These are phyloP conservation scores for Cryptotermes secundus DNA, from an alignment of 1,140 invertebrate species.

Conservation along the genomic window DNA sequence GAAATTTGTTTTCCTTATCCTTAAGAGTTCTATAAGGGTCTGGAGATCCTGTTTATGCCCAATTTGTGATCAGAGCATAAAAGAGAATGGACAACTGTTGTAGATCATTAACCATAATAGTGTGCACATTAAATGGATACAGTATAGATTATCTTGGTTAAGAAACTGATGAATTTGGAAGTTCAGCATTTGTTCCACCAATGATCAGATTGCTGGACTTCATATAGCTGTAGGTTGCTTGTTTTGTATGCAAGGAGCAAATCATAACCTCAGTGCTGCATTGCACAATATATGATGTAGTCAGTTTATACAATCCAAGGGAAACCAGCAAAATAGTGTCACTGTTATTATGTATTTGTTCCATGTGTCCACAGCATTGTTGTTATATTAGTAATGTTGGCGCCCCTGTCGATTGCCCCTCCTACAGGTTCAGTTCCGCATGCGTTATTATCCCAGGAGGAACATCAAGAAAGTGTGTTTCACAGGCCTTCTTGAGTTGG, in stretches of 20 bases:
- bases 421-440: conserved; percentile 1
- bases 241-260: background rate
- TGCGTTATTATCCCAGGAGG: background rate
- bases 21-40: too few species aligned
- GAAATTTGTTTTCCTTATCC: too few species aligned
- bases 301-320: too few species aligned
- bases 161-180: background rate
- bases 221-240: background rate
- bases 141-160: conserved; percentile 11
- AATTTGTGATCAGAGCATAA: background rate
- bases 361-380: conserved; percentile 5
- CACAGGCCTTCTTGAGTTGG: background rate
- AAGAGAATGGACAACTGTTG: too few species aligned
- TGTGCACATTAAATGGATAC: background rate
- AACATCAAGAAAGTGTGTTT: background rate
- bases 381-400: background rate
- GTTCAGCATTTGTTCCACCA: background rate
- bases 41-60: too few species aligned
- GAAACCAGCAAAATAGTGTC: background rate
- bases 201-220: background rate
- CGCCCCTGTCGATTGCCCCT: background rate
- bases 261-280: background rate
- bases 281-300: background rate
- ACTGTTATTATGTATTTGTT: background rate
- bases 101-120: background rate